A percentile compares a stretch with the other conserved stretches of the same genome.
phyloP scores from a whole-genome alignment of 2,888 invertebrate genomes.

The Podotricha telesiphe region DNA sequence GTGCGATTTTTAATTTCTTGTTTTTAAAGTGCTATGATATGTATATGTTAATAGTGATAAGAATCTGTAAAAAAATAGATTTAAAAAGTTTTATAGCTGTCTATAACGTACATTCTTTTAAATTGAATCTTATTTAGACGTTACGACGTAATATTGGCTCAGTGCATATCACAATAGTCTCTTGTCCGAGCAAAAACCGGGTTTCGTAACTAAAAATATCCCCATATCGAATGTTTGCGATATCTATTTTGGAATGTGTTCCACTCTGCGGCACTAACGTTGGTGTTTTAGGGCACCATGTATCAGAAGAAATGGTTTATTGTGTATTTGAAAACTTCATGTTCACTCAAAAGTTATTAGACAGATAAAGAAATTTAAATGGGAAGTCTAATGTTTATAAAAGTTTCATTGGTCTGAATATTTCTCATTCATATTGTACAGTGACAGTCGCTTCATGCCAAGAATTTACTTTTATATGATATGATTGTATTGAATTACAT shows the following conservation, averaged over 20 bases:
- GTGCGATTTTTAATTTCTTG: slow-evolving; percentile 56
- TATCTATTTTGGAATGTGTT: slow-evolving; percentile 77
- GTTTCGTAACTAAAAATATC: slow-evolving; percentile 80
- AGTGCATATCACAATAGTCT: slow-evolving; percentile 77
- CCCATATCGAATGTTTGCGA: slow-evolving; percentile 82
- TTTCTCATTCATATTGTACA: slow-evolving; percentile 36
- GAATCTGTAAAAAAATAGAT: slow-evolving; percentile 26
- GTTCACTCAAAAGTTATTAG: not conserved
- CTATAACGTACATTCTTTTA: slow-evolving; percentile 51
- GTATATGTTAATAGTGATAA: slow-evolving; percentile 41
- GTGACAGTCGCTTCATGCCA: slow-evolving; percentile 28
- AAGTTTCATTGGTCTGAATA: slow-evolving; percentile 35
- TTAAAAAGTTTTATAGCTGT: not conserved
- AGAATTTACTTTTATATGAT: slow-evolving; percentile 32
- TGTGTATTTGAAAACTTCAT: slow-evolving; percentile 23
- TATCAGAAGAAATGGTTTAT: slow-evolving; percentile 35
- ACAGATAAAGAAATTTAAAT: slow-evolving; percentile 11
- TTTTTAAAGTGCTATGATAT: slow-evolving; percentile 40
- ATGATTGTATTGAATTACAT: slow-evolving; percentile 37
- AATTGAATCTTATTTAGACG: slow-evolving; percentile 66
- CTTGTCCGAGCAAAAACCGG: slow-evolving; percentile 76
- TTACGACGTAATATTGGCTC: slow-evolving; percentile 63
- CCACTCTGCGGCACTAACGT: slow-evolving; percentile 57
- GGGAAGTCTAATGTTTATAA: slow-evolving; percentile 16
- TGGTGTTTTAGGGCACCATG: slow-evolving; percentile 33